Evolutionary conservation across 2,113 vertebrate genomes (phyloP).

Genomic region (Oostethus manadensis): DNA sequence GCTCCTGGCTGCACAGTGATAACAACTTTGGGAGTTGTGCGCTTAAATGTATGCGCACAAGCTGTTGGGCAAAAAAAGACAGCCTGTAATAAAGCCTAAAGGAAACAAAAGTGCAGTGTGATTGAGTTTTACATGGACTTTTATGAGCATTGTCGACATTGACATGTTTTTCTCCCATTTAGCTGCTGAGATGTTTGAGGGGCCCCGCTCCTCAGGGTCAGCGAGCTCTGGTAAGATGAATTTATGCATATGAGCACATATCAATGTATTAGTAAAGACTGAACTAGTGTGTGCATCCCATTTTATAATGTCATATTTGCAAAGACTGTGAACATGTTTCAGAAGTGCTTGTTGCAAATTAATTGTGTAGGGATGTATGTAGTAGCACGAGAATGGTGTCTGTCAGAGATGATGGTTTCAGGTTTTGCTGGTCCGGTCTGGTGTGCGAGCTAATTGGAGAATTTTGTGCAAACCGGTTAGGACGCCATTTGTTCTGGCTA

Average conservation of each 20-base stretch:
- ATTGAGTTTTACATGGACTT: neutral
- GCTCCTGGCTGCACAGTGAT: slow-evolving; percentile 44
- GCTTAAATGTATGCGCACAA: slow-evolving; percentile 26
- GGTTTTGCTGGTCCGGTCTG: neutral
- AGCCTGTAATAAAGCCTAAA: neutral
- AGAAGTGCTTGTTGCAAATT: neutral
- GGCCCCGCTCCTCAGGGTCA: slow-evolving; percentile 65
- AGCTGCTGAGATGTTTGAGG: slow-evolving; percentile 67
- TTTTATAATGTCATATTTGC: neutral
- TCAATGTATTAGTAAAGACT: too few relatives aligned
- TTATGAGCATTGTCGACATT: slow-evolving; percentile 25
- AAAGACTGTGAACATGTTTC: neutral
- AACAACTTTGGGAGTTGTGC: slow-evolving; percentile 29
- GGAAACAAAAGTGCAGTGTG: neutral
- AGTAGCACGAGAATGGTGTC: neutral
- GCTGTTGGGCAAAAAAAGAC: slow-evolving; percentile 17
- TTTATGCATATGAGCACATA: neutral
- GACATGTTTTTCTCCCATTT: slow-evolving; percentile 36
- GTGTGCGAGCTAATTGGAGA: neutral
- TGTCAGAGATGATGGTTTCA: neutral
- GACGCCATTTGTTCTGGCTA: neutral
- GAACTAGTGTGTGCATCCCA: too few relatives aligned
- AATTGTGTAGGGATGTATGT: neutral
- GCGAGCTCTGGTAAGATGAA: slow-evolving; percentile 65
- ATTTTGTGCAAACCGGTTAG: neutral